Base-by-base conservation (phyloP, 2,113 vertebrate genomes). In the Capra hircus region DNA sequence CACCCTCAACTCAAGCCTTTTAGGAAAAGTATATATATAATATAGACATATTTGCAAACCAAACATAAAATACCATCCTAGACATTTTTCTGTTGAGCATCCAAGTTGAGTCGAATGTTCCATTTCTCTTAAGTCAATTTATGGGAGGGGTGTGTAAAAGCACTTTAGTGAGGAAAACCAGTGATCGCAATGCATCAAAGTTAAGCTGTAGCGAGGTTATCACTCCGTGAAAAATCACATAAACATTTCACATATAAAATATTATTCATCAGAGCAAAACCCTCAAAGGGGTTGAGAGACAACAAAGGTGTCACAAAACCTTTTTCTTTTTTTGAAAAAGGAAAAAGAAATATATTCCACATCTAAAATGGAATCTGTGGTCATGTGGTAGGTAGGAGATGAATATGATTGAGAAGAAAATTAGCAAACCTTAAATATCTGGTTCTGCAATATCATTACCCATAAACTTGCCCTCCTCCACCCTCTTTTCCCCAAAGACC, bases 381-480 rank as follows among this genome's bases (percentile, higher is more conserved):
- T 99, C 97, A 98, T 97, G 97, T 97, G 98, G 98, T 98, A 98
- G 98, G 97, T 98, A 98, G 97, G 98, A 97, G 98, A 98, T 95
- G 98, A 97, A 97, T 98, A 98, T 99, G 99, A 99, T 99, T 99
- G 99, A 99, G 99, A 99, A 98, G 98, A 99, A 99, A 99, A 99
- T 99, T 99, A 99, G 99, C 99, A 99, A 99, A 99, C 98, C 99
- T 99, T 99, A 99, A 99, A 99, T 99, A 99, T 99, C 99, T 99
- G 99, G 96, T 98, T 98, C 99, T 99, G 99, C 99, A 99, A 99
- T 99, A 99, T 99, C 99, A 99, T 99, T 99, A 99, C 99, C 99
- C 99, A 99, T 99, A 99, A 99, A 99, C 99, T 99, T 99, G 99
- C 99, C 99, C 99, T 99, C 98, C 98, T 98, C 99, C 99, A 98